These are phyloP conservation scores for Xiphophorus hellerii DNA, from an alignment of 2,113 vertebrate genomes.

Conservation along the genomic window DNA sequence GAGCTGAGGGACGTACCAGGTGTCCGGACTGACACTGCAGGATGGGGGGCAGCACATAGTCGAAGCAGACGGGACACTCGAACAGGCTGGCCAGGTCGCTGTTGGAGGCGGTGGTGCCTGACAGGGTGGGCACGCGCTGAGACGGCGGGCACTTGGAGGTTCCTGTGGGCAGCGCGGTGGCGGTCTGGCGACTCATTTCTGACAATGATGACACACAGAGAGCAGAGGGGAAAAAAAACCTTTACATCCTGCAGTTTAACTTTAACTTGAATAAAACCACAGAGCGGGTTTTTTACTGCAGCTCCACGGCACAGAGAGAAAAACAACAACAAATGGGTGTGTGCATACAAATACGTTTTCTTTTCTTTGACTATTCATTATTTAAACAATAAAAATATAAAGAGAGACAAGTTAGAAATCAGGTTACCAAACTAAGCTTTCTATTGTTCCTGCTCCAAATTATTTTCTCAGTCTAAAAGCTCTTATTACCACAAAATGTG, in stretches of 20 bases:
- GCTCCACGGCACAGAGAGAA: no score
- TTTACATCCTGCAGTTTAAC: background rate
- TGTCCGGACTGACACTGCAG: slow-evolving; percentile 99
- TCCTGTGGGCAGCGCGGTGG: slow-evolving; percentile 96
- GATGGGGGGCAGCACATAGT: slow-evolving; percentile 98
- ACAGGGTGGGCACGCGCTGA: slow-evolving; percentile 95
- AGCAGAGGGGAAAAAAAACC: background rate
- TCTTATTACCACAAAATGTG: no score
- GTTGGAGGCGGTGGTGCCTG: slow-evolving; percentile 98
- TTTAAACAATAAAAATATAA: no score
- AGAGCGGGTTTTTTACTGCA: no score
- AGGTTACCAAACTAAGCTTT: no score
- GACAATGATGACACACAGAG: slow-evolving; percentile 8
- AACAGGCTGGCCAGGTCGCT: slow-evolving; percentile 99
- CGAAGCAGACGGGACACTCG: slow-evolving; percentile 98
- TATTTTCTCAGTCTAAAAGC: no score
- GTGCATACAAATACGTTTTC: no score
- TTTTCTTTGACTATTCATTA: no score
- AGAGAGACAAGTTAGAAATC: no score
- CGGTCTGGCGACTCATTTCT: slow-evolving; percentile 99
- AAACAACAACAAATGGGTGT: no score
- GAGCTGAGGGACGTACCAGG: slow-evolving; percentile 87
- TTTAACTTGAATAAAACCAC: background rate
- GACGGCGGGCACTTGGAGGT: slow-evolving; percentile 98
- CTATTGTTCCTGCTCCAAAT: no score